Base-by-base conservation (phyloP, 2,113 vertebrate genomes). In the Lepus timidus region DNA sequence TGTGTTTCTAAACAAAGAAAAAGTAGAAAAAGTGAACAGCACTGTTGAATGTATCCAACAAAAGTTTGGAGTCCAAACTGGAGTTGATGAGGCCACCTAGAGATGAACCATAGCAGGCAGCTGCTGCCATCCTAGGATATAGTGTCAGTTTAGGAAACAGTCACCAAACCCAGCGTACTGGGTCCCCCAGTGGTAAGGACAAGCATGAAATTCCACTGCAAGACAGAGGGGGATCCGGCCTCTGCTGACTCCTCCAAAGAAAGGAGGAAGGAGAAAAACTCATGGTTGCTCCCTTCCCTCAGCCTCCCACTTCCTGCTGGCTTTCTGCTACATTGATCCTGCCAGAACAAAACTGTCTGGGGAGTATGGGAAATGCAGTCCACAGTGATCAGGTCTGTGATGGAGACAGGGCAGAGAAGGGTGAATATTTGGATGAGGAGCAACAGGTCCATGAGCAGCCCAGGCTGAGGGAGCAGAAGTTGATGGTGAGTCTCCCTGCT, bases 261-360 rank as follows among this genome's bases (percentile, higher is more conserved):
- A 0, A 33, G 27, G 65, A 1, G 9, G 6, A 39, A 6, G 20
- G 0, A 20, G 36, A 64, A n/a, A 10, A 12, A 31, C 3, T 0
- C 3, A 3, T 8, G 25, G 17, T 4, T 33, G 51, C 55, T 61
- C 14, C 25, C 13, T n/a, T 23, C 3, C 36, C 25, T 11, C 36
- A 22, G 0, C 7, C 1, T 62, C 70, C 17, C 1, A 0, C 39
- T 68, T 68, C 14, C 49, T 39, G 4, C 4, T 33, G 6, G 44
- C 23, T 6, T 90, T 4, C 1, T 16, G 2, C 13, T 31, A 19
- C 9, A 29, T 3, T 12, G 2, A 19, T 67, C 4, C 58, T 39
- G 4, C 6, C 25, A 25, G 65, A 65, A 8, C 14, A 51, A 62
- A 33, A 16, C 23, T 39, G 22, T 71, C 27, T 5, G 4, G 5